Percentiles rank a stretch among this genome's conserved stretches.
phyloP scores from a whole-genome alignment of 1,140 invertebrate species.

The Hylaeus volcanicus region DNA sequence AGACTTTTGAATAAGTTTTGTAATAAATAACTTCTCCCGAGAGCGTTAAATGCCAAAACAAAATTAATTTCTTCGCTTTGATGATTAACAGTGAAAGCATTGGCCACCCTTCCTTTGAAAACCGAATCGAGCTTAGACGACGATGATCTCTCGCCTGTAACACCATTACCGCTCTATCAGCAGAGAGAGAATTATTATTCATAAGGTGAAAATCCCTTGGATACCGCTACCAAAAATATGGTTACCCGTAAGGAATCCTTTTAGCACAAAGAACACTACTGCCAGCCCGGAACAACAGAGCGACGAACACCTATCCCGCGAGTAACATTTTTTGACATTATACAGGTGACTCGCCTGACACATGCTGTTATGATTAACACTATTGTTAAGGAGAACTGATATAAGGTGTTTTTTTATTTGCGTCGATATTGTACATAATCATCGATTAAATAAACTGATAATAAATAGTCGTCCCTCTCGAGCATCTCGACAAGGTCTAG shows the following conservation, averaged over 20 bases:
- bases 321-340: constrained; percentile 3
- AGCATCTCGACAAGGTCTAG: constrained; percentile 16
- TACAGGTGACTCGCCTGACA: neutral
- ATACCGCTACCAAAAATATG: neutral
- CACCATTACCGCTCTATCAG: constrained; percentile 89
- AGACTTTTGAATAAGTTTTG: too few species aligned
- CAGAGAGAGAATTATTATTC: constrained; percentile 92
- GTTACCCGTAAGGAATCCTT: neutral
- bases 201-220: constrained; percentile 74
- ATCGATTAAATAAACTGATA: constrained; percentile 44
- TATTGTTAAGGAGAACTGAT: constrained; percentile 6
- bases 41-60: neutral
- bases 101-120: constrained; percentile 84
- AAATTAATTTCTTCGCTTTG: neutral
- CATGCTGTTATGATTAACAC: constrained; percentile 2
- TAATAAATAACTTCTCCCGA: neutral
- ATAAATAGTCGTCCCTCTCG: constrained; percentile 34
- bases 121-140: constrained; percentile 81
- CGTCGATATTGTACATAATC: constrained; percentile 54
- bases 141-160: constrained; percentile 85
- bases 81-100: constrained; percentile 85
- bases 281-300: constrained; percentile 46
- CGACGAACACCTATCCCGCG: constrained; percentile 19
- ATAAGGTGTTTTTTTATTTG: constrained; percentile 39
- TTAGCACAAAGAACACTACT: constrained; percentile 40